Evolutionary conservation across 2,113 vertebrate species (phyloP).

Genomic region (Montifringilla adamsi): DNA sequence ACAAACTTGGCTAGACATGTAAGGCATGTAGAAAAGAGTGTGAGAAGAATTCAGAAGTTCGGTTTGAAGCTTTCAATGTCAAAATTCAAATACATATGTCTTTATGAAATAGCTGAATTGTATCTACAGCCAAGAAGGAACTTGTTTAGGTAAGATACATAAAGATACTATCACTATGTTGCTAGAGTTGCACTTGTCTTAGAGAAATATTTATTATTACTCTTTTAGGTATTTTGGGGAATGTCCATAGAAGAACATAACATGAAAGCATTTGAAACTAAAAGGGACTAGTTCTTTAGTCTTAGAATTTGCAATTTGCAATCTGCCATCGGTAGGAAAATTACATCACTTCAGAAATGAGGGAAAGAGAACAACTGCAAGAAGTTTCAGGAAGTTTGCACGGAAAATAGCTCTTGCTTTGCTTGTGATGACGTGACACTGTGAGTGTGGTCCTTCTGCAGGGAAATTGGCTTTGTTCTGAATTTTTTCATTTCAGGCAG

Average conservation of each 20-base stretch:
- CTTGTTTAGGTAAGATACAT: not conserved
- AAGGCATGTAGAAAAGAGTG: not conserved
- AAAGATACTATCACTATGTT: not conserved
- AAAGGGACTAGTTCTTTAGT: not conserved
- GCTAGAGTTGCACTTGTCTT: not conserved
- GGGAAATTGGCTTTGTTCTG: not conserved
- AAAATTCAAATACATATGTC: not conserved
- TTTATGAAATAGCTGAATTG: not conserved
- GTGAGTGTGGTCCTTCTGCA: not conserved
- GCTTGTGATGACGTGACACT: not conserved
- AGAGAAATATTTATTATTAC: not conserved
- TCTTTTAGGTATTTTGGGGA: not conserved
- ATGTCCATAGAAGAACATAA: not conserved
- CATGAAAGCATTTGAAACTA: not conserved
- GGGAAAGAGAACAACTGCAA: not conserved
- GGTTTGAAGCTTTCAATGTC: not conserved
- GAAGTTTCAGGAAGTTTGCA: not conserved
- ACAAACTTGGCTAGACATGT: not conserved
- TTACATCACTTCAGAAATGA: not conserved
- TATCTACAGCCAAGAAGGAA: not conserved
- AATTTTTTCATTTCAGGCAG: not conserved
- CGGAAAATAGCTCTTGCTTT: not conserved
- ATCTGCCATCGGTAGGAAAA: not conserved
- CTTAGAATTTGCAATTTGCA: not conserved
- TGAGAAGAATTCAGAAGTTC: not conserved